phyloP scores from a whole-genome alignment of 2,113 vertebrate genomes.

The Macrotus californicus region DNA sequence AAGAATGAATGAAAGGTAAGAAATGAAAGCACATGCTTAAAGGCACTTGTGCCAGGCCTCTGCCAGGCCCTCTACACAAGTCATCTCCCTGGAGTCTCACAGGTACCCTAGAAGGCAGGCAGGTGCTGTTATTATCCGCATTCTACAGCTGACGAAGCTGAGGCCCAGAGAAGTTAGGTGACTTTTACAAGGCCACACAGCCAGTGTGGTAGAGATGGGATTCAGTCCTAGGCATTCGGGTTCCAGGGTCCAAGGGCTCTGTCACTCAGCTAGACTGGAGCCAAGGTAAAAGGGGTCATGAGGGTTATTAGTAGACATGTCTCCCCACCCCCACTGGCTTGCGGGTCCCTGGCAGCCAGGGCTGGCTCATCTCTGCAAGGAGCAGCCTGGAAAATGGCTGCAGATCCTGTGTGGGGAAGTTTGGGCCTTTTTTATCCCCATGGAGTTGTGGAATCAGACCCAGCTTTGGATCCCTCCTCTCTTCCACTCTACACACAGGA shows the following conservation, averaged over 20 bases:
- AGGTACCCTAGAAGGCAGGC: background rate
- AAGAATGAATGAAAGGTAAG: background rate
- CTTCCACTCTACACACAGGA: rapidly evolving
- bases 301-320: rapidly evolving
- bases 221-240: background rate
- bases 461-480: background rate
- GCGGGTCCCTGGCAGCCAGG: background rate
- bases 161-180: background rate
- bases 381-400: background rate
- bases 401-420: rapidly evolving
- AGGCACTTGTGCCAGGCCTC: no score
- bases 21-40: background rate
- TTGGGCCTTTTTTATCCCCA: background rate
- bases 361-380: background rate
- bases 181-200: background rate
- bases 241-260: background rate
- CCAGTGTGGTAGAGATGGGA: background rate
- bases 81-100: background rate
- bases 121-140: background rate
- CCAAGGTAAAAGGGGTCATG: rapidly evolving
- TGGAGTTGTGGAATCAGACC: background rate
- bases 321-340: background rate
- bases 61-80: background rate
- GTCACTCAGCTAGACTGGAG: background rate
- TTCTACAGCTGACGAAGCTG: background rate